Conservation (phyloP, 92 coral and sea anemone genomes). For the Blastomussa wellsi region DNA sequence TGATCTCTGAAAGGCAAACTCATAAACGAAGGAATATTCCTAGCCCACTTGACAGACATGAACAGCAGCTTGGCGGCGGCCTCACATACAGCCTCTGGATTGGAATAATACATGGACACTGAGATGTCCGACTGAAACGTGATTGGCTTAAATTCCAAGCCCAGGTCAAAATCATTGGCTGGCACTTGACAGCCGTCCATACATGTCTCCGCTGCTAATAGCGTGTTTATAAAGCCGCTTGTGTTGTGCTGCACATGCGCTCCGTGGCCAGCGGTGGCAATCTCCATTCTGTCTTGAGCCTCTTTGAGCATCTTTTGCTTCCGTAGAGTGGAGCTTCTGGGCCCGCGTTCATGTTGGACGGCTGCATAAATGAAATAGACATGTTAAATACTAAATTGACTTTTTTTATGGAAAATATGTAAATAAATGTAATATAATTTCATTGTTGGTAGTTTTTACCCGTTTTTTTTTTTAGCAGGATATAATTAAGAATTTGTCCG, state of each 20-base stretch:
- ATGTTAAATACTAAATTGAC: not conserved
- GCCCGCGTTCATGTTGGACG: conserved; percentile 99
- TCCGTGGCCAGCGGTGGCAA: conserved; percentile 60
- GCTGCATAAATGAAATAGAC: conserved; percentile 55
- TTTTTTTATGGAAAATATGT: too few species aligned
- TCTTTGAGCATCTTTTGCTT: conserved; percentile 91
- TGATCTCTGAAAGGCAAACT: conserved; percentile 95
- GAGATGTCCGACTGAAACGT: conserved; percentile 79
- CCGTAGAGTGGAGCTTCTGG: conserved; percentile 89
- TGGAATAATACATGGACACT: conserved; percentile 81
- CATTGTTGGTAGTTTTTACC: too few species aligned
- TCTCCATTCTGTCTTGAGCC: conserved; percentile 83
- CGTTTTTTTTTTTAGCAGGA: too few species aligned
- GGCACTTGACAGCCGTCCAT: conserved; percentile 72
- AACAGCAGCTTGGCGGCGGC: conserved; percentile 95
- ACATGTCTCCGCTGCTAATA: conserved; percentile 83
- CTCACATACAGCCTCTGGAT: conserved; percentile 89
- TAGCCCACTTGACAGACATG: conserved; percentile 99
- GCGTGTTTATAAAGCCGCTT: conserved; percentile 81
- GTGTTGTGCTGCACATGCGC: conserved; percentile 71
- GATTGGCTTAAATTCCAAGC: conserved; percentile 76
- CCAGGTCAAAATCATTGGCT: conserved; percentile 67
- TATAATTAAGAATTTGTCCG: not conserved
- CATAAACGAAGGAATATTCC: conserved; percentile 93
- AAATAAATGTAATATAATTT: too few species aligned